Conservation (phyloP, 2,888 invertebrate genomes). For the Ochropacha duplaris region DNA sequence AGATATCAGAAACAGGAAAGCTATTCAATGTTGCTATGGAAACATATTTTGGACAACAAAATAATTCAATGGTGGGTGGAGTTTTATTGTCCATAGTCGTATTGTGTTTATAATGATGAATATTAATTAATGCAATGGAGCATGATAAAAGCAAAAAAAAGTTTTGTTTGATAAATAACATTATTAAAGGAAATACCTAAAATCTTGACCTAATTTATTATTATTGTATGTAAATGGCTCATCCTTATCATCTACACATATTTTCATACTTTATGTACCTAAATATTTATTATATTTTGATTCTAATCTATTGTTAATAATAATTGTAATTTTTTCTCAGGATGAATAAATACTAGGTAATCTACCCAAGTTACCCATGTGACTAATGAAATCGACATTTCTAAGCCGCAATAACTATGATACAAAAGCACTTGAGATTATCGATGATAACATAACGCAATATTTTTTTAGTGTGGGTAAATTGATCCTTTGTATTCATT, state of each 20-base stretch:
- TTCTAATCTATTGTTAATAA: too few species aligned
- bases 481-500: background rate
- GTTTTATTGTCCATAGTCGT: background rate
- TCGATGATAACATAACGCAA: background rate
- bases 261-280: too few species aligned
- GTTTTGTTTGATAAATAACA: too few species aligned
- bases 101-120: background rate
- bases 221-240: too few species aligned
- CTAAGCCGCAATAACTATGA: background rate
- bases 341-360: too few species aligned
- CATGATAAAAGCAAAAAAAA: too few species aligned
- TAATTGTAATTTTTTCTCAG: too few species aligned
- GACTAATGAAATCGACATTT: background rate
- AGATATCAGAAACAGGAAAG: conserved; percentile 25
- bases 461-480: background rate
- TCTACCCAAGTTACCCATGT: too few species aligned
- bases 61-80: background rate
- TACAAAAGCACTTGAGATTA: background rate
- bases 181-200: too few species aligned
- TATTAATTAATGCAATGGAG: background rate
- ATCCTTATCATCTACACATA: too few species aligned
- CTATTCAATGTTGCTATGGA: conserved; percentile 76
- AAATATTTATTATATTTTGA: too few species aligned
- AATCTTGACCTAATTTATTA: too few species aligned
- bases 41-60: conserved; percentile 63